Evolutionary conservation across 2,113 vertebrate genomes (phyloP).

Genomic region (Oncorhynchus mykiss): DNA sequence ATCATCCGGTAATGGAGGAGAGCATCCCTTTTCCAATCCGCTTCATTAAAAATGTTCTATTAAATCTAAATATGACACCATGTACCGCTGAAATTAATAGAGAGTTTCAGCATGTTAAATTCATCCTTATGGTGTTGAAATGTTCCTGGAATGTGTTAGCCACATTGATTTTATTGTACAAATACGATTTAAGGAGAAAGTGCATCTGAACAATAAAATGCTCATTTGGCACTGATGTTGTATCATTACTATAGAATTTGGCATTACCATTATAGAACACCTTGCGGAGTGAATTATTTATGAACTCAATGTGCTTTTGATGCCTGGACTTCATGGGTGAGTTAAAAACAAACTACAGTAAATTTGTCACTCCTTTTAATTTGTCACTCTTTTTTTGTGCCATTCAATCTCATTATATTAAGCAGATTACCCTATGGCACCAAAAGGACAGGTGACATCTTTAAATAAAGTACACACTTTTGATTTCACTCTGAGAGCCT

Average conservation of each 20-base stretch:
- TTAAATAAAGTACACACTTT: too few relatives aligned
- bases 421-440: background rate
- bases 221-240: slow-evolving; percentile 66
- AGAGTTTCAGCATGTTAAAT: slow-evolving; percentile 76
- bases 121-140: slow-evolving; percentile 75
- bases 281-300: slow-evolving; percentile 52
- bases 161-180: slow-evolving; percentile 80
- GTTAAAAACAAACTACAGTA: slow-evolving; percentile 53
- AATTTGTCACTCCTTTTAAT: slow-evolving; percentile 30
- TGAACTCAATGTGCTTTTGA: slow-evolving; percentile 30
- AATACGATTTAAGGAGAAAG: slow-evolving; percentile 81
- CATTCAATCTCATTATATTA: background rate
- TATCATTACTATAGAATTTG: slow-evolving; percentile 61
- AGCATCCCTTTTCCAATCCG: slow-evolving; percentile 72
- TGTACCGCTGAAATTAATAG: slow-evolving; percentile 75
- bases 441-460: too few relatives aligned
- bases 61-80: slow-evolving; percentile 80
- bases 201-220: slow-evolving; percentile 62
- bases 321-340: slow-evolving; percentile 34
- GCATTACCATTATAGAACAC: slow-evolving; percentile 63
- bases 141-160: slow-evolving; percentile 78
- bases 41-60: slow-evolving; percentile 84
- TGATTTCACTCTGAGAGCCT: too few relatives aligned
- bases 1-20: slow-evolving; percentile 72
- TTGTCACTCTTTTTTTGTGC: slow-evolving; percentile 33